Conservation (phyloP, 2,797 vertebrate genomes). For the Acanthurus leucopareius region DNA sequence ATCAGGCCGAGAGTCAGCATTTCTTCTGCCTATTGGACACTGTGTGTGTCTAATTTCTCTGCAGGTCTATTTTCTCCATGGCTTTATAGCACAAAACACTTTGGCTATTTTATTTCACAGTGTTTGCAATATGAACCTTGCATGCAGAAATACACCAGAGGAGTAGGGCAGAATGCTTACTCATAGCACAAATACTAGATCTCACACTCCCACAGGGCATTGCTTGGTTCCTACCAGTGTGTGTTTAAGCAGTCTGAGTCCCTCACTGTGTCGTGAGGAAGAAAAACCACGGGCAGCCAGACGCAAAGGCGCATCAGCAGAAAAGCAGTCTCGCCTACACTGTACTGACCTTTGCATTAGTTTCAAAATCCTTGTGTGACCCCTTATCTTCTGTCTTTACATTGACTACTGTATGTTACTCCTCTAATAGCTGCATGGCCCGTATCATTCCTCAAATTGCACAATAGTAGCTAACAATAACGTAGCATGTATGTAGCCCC, state of each 20-base stretch:
- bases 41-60: constrained; percentile 40
- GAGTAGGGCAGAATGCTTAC: constrained; percentile 10
- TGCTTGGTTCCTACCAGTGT: not conserved
- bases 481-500: not conserved
- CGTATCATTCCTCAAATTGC: not conserved
- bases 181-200: constrained; percentile 26
- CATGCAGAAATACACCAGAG: constrained; percentile 39
- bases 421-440: not conserved
- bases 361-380: not conserved
- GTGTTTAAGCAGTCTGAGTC: not conserved
- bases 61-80: constrained; percentile 37
- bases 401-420: too few relatives aligned
- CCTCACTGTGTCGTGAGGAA: not conserved
- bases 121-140: constrained; percentile 57
- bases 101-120: constrained; percentile 50
- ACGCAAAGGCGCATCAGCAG: constrained; percentile 37
- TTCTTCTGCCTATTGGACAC: not conserved
- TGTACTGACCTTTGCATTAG: not conserved
- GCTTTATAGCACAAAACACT: constrained; percentile 1
- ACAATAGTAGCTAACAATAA: constrained; percentile 10
- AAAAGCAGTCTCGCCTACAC: constrained; percentile 5
- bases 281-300: not conserved
- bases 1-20: not conserved
- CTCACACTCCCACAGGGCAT: constrained; percentile 10
- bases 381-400: not conserved